Conservation (phyloP, 2,888 invertebrate species). For the Acanthosepion lycidas region DNA sequence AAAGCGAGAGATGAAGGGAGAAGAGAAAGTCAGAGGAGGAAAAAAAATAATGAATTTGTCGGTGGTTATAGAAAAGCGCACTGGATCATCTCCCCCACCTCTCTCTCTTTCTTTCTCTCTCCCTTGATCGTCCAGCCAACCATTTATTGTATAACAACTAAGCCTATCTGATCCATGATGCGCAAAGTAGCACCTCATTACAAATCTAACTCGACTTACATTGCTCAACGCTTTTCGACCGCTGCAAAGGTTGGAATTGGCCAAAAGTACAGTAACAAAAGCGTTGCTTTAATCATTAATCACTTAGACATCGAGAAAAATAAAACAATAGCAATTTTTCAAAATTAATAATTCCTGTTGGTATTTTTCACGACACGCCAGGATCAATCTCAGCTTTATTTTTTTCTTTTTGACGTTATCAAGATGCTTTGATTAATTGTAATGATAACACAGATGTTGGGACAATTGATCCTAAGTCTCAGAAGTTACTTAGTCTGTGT, state of each 20-base stretch:
- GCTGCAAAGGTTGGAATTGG: background rate
- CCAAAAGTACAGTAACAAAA: background rate
- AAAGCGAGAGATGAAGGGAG: too few species aligned
- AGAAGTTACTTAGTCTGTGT: conserved; percentile 1
- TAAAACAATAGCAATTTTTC: background rate
- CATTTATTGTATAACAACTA: conserved; percentile 21
- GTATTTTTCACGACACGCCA: background rate
- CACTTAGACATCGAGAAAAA: background rate
- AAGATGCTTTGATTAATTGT: background rate
- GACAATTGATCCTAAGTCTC: conserved; percentile 6
- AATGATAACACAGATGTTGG: conserved; percentile 20
- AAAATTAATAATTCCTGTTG: background rate
- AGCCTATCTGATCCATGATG: background rate
- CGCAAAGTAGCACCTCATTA: background rate
- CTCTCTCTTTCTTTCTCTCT: background rate
- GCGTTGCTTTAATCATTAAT: background rate
- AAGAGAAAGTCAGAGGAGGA: background rate
- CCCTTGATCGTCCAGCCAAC: background rate
- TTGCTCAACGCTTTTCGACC: background rate
- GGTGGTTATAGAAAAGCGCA: background rate
- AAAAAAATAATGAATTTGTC: background rate
- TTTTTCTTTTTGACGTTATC: background rate
- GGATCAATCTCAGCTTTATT: background rate
- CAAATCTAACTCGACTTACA: conserved; percentile 2
- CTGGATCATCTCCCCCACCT: background rate